Percentiles rank a stretch among this genome's conserved stretches.
phyloP scores from a whole-genome alignment of 2,888 invertebrate species.

The Stenodera caucasica region DNA sequence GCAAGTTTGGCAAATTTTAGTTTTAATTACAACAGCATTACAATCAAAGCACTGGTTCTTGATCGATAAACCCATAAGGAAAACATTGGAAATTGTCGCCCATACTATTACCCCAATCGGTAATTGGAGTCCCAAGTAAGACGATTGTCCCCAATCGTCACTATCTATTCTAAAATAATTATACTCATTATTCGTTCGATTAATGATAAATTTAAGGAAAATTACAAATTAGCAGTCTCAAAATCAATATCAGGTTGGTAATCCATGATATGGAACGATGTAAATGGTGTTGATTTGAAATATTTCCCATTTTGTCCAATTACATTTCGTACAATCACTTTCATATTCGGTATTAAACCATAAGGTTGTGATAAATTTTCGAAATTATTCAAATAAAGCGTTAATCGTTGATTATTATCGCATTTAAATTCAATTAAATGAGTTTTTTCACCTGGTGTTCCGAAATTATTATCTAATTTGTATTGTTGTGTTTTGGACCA shows the following conservation, averaged over 20 bases:
- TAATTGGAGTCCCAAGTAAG: not conserved
- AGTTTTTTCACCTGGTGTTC: conserved; percentile 8
- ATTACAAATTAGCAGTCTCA: conserved; percentile 6
- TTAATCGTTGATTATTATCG: conserved; percentile 6
- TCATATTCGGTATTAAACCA: conserved; percentile 11
- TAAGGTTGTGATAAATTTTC: conserved; percentile 1
- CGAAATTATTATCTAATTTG: not conserved
- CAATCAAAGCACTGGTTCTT: conserved; percentile 5
- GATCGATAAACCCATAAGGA: not conserved
- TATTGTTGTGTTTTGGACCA: not conserved
- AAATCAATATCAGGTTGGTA: conserved; percentile 3
- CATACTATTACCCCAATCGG: not conserved
- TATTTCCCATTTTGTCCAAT: conserved; percentile 6
- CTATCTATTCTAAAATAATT: not conserved
- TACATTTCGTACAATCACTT: not conserved
- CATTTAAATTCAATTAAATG: conserved; percentile 6
- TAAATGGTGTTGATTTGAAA: conserved; percentile 9
- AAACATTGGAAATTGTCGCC: not conserved
- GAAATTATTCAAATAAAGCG: conserved; percentile 9
- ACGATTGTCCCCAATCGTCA: not conserved
- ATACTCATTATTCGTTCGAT: not conserved
- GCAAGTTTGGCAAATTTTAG: not conserved
- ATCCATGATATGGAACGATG: not conserved
- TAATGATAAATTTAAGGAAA: not conserved
- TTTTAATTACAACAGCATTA: not conserved